Evolutionary conservation across 2,113 vertebrate genomes (phyloP), one percentile per base, ranked within the genome.

Genomic region (Cisticola juncidis): DNA sequence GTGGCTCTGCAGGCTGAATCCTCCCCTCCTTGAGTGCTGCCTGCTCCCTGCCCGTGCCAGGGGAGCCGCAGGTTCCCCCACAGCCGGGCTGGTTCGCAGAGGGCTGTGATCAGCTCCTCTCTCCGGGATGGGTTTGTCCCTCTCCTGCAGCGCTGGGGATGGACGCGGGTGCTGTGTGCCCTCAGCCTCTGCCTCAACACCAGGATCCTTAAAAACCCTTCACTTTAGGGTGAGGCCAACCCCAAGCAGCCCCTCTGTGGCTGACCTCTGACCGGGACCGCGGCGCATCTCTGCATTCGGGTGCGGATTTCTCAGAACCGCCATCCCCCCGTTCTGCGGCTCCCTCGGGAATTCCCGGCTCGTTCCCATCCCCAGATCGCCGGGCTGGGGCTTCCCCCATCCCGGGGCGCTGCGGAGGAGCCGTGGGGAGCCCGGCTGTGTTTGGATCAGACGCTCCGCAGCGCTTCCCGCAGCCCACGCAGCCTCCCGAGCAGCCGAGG

Each of bases 281-380:
- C n/a, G n/a, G n/a, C n/a, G n/a, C n/a, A n/a, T n/a, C n/a, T n/a
- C 7, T 5, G 12, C 1, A 1, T 31, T 12, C 14, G 60, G 78
- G 20, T 4, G n/a, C 2, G 5, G 42, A 9, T 57, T 58, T 25
- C 61, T 35, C 2, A 0, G 25, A 2, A 2, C 2, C 3, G 16
- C 2, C 3, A 29, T 2, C 18, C 3, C 53, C 18, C 10, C 26
- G 14, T 44, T 42, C 42, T 14, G 42, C 42, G 42, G 13, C 68
- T 90, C 66, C 89, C 1, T 0, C 0, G 14, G 74, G n/a, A 10
- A 3, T 9, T 21, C 7, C 5, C 36, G 1, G n/a, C 36, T 28
- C 12, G 0, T 4, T 12, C 35, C 0, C 2, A 2, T 16, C 45
- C 50, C 29, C 28, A 14, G 35, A 5, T 4, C 3, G 0, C 0